Evolutionary conservation across 2,797 vertebrate genomes (phyloP), one percentile per base, ranked within the genome.

Genomic region (Zalophus californianus): DNA sequence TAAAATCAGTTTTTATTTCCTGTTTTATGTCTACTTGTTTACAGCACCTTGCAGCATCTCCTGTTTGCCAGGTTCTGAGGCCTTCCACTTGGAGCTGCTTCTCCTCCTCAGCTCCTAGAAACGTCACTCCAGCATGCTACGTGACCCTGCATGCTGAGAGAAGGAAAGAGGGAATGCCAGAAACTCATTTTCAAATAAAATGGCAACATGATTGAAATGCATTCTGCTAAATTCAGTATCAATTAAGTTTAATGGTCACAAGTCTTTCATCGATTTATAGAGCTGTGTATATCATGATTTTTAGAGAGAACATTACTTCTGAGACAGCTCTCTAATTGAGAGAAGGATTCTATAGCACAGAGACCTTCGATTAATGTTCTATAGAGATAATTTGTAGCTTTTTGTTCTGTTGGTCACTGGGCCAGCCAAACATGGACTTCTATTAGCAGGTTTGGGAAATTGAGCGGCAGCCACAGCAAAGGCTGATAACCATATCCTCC

Each of bases 231-330:
- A 98, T 98, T 98, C 97, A 98, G 77, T 97, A 98, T 98, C 98
- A 98, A 98, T 98, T 98, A 98, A 98, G 90, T 98, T 98, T 98
- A 98, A 98, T 97, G 96, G 98, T 98, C 98, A 98, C 98, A 98
- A 98, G 94, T 97, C 96, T 98, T 98, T 97, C 66, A 98, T 98
- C 66, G 50, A 98, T 98, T 98, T 97, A 98, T 98, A 95, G 96
- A 98, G 97, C 86, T 91, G 44, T 97, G 96, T 97, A 98, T 98
- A 98, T 98, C 97, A 97, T 98, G 97, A 98, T 98, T 98, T 98
- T 97, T 95, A 96, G 97, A 98, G 97, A 97, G 98, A 98, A 97
- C 97, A 98, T 96, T 97, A 84, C 96, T 94, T 98, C 98, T 4
- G 54, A 98, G 98, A 98, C 97, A 98, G 98, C 97, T 98, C 97